Evolutionary conservation across 53 echinoderm and acorn worm species (phyloP).

Genomic region (Apostichopus leukothele): DNA sequence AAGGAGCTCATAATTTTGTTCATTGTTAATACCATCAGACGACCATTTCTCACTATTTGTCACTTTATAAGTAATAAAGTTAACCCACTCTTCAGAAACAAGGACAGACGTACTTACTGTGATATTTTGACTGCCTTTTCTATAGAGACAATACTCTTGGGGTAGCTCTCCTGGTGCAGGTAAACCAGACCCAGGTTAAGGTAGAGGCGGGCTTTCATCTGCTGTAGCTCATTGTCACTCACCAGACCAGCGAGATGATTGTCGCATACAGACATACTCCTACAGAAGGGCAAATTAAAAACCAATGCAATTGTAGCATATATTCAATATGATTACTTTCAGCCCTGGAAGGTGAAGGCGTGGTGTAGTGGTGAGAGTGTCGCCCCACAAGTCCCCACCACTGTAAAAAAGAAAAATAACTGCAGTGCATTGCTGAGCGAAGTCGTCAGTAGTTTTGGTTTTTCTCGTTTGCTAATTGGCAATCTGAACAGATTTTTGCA

Average conservation of each 20-base stretch:
- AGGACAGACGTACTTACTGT: constrained; percentile 68
- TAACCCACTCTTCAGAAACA: not conserved
- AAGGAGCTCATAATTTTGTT: too few relatives aligned
- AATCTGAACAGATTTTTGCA: too few relatives aligned
- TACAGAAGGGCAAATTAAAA: not conserved
- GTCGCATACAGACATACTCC: constrained; percentile 82
- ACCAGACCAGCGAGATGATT: constrained; percentile 56
- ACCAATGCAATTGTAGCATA: too few relatives aligned
- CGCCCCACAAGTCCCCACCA: too few relatives aligned
- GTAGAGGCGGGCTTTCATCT: constrained; percentile 89
- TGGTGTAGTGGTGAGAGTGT: too few relatives aligned
- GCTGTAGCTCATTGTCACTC: constrained; percentile 73
- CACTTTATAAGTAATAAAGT: not conserved
- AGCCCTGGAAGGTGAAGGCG: too few relatives aligned
- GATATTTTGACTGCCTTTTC: constrained; percentile 90
- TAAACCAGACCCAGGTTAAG: constrained; percentile 91
- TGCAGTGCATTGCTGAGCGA: too few relatives aligned
- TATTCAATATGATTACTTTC: too few relatives aligned
- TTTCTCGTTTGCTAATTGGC: too few relatives aligned
- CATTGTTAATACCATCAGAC: too few relatives aligned
- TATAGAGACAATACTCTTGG: constrained; percentile 78
- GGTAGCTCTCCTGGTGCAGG: constrained; percentile 68
- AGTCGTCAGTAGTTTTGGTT: too few relatives aligned
- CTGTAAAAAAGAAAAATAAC: not conserved
- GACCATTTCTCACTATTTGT: not conserved